Percentiles rank a stretch among this genome's conserved stretches.
Evolutionary conservation across 2,113 vertebrate species (phyloP).

Genomic region (Otocyon megalotis): DNA sequence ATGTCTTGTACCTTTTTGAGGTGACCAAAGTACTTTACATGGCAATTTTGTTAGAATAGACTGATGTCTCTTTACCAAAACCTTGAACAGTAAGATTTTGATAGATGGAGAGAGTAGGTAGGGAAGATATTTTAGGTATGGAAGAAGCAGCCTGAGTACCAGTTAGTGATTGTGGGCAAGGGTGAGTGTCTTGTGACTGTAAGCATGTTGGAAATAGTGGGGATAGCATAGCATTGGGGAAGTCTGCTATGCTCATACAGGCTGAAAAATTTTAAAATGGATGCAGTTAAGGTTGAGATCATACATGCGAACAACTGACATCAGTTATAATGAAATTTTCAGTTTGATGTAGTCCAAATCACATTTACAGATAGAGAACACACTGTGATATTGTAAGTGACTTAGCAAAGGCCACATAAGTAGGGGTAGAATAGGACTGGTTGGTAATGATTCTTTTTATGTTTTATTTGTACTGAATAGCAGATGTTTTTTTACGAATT

Average conservation of each 20-base stretch:
- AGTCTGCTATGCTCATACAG: not conserved
- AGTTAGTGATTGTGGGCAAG: not conserved
- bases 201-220: not conserved
- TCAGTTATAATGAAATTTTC: not conserved
- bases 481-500: not conserved
- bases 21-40: not conserved
- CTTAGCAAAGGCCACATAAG: not conserved
- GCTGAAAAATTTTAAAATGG: not conserved
- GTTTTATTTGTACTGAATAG: not conserved
- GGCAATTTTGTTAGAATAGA: not conserved
- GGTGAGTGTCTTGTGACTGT: not conserved
- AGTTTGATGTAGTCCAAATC: not conserved
- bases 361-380: not conserved
- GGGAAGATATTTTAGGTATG: not conserved
- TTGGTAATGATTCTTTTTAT: not conserved
- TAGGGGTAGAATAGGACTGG: not conserved
- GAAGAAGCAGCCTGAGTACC: not conserved
- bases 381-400: not conserved
- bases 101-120: not conserved
- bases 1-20: not conserved
- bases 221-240: not conserved
- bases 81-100: constrained; percentile 26
- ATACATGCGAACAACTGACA: not conserved
- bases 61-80: not conserved
- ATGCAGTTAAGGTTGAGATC: not conserved